Base-by-base conservation (phyloP, 2,113 vertebrate species). In the Misgurnus mizolepis region DNA sequence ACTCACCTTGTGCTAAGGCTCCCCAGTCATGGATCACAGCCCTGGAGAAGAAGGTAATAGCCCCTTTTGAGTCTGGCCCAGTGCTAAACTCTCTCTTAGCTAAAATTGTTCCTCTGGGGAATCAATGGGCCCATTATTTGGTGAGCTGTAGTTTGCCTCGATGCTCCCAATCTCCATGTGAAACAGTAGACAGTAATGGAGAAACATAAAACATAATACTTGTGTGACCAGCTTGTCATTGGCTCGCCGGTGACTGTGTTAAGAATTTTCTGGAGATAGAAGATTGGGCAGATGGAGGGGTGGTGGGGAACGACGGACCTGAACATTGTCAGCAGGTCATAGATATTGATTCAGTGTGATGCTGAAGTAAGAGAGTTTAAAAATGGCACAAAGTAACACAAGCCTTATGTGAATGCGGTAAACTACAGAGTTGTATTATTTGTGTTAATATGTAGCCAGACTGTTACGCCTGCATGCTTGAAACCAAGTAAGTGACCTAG, bases 201-300 rank as follows among this genome's bases (percentile, higher is more conserved):
- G 90, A 93, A 93, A 93, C 90, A 93, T 93, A 91, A 93, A 93
- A 94, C 93, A 93, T 94, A 94, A 94, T 94, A 93, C 93, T 93
- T 94, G 93, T 94, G 93, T 92, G 93, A 94, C 92, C 93, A 90
- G 90, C 89, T 93, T 89, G 91, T 93, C 92, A 94, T 89, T 93
- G 92, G 89, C 87, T 91, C 88, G 87, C 89, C 82, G n/a, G 82
- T 89, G 87, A 88, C 88, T 88, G 89, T 84, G 90, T 88, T 90
- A 88, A 92, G 90, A 92, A 91, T 91, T 90, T 86, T 88, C 87
- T 87, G 87, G 85, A 91, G 90, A 91, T 91, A 89, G 90, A 83
- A 89, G 90, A 87, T 87, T 87, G 73, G 75, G 86, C 74, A 84
- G 83, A 79, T 83, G 80, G 45, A 64, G 61, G 88, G 83, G 79